A percentile compares a stretch with the other conserved stretches of the same genome.
phyloP scores from a whole-genome alignment of 23 tunicate genomes.

The Corella eumyota region DNA sequence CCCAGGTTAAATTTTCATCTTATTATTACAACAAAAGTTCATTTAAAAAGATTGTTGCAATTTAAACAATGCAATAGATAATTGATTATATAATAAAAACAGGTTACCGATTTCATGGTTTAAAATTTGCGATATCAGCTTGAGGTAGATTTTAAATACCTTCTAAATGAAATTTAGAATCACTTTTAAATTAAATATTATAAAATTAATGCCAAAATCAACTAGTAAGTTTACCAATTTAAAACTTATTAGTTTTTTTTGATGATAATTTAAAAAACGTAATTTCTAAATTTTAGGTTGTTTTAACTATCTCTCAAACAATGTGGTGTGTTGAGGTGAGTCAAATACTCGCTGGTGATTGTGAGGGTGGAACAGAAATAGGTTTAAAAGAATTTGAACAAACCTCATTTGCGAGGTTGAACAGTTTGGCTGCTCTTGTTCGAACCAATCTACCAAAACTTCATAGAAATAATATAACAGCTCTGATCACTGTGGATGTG shows the following conservation, averaged over 20 bases:
- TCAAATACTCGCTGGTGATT: conserved; percentile 23
- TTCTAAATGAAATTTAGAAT: too few species aligned
- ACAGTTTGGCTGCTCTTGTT: conserved; percentile 91
- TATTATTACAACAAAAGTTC: neutral
- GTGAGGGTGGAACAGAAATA: conserved; percentile 10
- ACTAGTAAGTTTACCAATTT: too few species aligned
- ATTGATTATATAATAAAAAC: too few species aligned
- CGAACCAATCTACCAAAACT: conserved; percentile 78
- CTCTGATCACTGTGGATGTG: conserved; percentile 96
- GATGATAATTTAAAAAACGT: too few species aligned
- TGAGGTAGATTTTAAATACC: too few species aligned
- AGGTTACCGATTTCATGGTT: too few species aligned
- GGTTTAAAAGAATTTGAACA: conserved; percentile 52
- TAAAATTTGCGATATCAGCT: too few species aligned
- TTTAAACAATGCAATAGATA: too few species aligned
- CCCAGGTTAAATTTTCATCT: conserved; percentile 26
- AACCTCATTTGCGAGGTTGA: conserved; percentile 43
- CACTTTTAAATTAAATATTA: too few species aligned
- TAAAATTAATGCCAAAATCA: too few species aligned
- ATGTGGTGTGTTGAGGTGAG: conserved; percentile 97
- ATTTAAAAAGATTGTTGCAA: too few species aligned
- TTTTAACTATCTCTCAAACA: conserved; percentile 92
- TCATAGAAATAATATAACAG: conserved; percentile 89
- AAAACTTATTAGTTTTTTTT: too few species aligned
- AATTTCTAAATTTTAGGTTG: conserved; percentile 36